Base-by-base conservation (phyloP, 2,113 vertebrate species). In the Pteropus alecto region DNA sequence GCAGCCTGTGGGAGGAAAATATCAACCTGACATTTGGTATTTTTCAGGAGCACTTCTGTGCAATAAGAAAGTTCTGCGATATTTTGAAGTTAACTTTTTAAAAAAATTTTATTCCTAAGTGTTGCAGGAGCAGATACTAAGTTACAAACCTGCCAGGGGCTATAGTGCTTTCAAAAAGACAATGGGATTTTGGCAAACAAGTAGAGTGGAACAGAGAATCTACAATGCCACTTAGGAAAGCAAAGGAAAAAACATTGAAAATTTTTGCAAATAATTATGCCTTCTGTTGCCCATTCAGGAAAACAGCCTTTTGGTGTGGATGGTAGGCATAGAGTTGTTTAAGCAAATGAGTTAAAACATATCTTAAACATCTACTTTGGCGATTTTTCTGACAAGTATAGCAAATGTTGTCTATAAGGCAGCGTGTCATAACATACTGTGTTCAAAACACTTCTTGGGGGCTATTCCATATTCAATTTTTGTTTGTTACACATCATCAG, bases 331-430 rank as follows among this genome's bases (percentile, higher is more conserved):
- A 21, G 90, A 68, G 71, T 83, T 97, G 43, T 97, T 97, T 96
- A 96, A 97, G 94, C 88, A 97, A 97, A 97, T 77, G 12, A 46
- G 90, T 97, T 97, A 90, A 7, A 16, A 43, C 89, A 67, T 73
- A 95, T 95, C 92, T 97, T 95, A 85, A 98, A 96, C 79, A 93
- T 6, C 43, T 78, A 68, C 97, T 97, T 97, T 90, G 97, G 95
- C 41, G 78, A 94, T 97, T 97, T 97, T 97, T 97, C 85, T 96
- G 97, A 97, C 95, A 97, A 97, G 96, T 81, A 56, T 6, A 97
- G 95, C 96, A 97, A 98, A 90, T 98, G 97, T 94, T 97, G 95
- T 95, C 97, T 97, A 94, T 95, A 94, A 97, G 96, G 92, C 95
- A 87, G 83, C 0, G 95, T 98, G 97, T 97, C 96, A 94, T 90